phyloP scores from a whole-genome alignment of 2,888 invertebrate genomes.

The Lochmaea capreae region DNA sequence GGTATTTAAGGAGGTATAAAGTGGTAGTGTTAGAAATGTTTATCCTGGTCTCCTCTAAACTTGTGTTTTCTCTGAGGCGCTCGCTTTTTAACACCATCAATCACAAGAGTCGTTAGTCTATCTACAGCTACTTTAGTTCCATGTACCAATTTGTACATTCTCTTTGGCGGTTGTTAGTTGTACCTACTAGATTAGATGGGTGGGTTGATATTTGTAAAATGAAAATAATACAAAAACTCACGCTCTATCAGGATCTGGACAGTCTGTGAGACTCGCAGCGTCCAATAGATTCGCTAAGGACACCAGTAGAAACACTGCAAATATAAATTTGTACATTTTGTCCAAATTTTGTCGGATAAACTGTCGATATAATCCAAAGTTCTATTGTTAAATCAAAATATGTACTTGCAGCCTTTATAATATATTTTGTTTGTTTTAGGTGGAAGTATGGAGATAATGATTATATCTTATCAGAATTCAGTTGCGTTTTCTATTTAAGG shows the following conservation, averaged over 20 bases:
- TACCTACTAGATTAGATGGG: too few species aligned
- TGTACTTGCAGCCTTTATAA: neutral
- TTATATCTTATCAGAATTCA: neutral
- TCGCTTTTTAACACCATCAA: too few species aligned
- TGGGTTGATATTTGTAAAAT: too few species aligned
- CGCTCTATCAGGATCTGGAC: neutral
- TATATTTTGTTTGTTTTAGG: neutral
- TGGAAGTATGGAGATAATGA: neutral
- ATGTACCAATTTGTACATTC: too few species aligned
- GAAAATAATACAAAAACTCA: neutral
- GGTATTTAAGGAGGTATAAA: too few species aligned
- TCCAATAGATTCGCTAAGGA: neutral
- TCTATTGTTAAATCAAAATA: neutral
- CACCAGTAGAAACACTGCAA: neutral
- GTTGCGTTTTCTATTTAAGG: neutral
- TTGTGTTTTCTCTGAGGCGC: too few species aligned
- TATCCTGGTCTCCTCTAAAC: too few species aligned
- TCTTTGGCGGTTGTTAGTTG: too few species aligned
- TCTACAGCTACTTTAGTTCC: too few species aligned
- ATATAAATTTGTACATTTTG: neutral
- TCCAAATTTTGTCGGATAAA: too few species aligned
- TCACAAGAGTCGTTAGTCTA: too few species aligned
- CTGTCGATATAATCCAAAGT: neutral
- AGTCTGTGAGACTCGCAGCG: neutral
- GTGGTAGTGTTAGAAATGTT: too few species aligned